Evolutionary conservation across 2,113 vertebrate genomes (phyloP).

Genomic region (Sylvietta virens): DNA sequence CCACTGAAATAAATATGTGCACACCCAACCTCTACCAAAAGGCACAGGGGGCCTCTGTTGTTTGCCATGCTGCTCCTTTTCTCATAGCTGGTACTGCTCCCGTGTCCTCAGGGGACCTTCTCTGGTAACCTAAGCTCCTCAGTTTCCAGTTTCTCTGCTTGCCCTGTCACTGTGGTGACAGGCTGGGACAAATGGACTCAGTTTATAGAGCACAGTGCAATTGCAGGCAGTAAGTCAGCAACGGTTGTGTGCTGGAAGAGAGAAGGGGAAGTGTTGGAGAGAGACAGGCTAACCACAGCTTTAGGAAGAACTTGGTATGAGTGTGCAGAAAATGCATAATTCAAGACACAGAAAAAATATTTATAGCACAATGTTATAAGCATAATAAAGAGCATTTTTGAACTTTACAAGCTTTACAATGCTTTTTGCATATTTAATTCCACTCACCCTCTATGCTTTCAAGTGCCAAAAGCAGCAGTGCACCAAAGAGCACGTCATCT

Average conservation of each 20-base stretch:
- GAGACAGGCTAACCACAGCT: not conserved
- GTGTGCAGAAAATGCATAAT: not conserved
- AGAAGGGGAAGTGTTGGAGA: not conserved
- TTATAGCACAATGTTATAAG: not conserved
- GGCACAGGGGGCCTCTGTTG: not conserved
- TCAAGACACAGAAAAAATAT: not conserved
- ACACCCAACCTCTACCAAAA: fast-evolving
- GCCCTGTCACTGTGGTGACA: not conserved
- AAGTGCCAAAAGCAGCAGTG: not conserved
- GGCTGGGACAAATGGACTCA: not conserved
- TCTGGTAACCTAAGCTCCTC: not conserved
- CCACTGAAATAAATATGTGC: not conserved
- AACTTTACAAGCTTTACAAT: not conserved
- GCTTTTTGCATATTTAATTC: not conserved
- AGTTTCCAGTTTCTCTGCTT: not conserved
- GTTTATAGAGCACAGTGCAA: not conserved
- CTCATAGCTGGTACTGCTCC: fast-evolving
- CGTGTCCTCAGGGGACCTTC: not conserved
- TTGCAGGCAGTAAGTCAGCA: not conserved
- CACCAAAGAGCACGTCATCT: not conserved
- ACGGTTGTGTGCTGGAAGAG: not conserved
- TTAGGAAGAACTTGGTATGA: not conserved
- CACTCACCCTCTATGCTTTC: not conserved
- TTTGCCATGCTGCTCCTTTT: not conserved
- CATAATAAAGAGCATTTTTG: not conserved